These are phyloP conservation scores for Pseudocheirus occidentalis DNA, from an alignment of 2,797 vertebrate genomes.

Conservation along the genomic window DNA sequence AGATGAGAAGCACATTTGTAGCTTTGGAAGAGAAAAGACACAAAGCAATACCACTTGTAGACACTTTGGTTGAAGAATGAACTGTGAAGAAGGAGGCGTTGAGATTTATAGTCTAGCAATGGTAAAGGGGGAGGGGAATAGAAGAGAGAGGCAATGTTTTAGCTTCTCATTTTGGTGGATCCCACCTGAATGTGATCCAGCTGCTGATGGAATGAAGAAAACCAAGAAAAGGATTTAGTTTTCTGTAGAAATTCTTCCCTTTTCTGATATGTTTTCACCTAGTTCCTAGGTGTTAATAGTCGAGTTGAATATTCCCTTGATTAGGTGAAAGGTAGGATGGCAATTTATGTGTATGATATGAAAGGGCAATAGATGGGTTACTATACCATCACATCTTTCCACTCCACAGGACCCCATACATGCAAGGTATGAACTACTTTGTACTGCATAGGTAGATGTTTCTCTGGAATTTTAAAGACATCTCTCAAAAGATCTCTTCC, in stretches of 20 bases:
- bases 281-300: neutral
- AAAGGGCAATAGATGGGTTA: neutral
- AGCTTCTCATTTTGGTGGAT: conserved; percentile 7
- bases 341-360: neutral
- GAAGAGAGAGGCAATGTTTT: neutral
- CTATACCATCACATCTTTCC: neutral
- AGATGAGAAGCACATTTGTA: conserved; percentile 20
- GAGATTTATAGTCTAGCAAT: neutral
- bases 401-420: neutral
- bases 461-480: neutral
- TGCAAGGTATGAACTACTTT: neutral
- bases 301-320: neutral
- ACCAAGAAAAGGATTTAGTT: conserved; percentile 4
- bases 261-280: neutral
- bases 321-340: neutral
- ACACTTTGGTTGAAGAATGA: conserved; percentile 33
- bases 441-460: neutral
- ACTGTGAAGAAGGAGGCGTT: neutral
- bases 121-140: neutral
- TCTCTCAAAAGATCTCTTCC: neutral
- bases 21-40: conserved; percentile 24
- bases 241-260: neutral
- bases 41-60: conserved; percentile 50
- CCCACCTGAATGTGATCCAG: neutral
- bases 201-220: neutral